Percentiles rank a stretch among this genome's conserved stretches.
These are phyloP conservation scores for Dromococcyx pavoninus DNA, from an alignment of 2,797 vertebrate species.

Conservation along the genomic window DNA sequence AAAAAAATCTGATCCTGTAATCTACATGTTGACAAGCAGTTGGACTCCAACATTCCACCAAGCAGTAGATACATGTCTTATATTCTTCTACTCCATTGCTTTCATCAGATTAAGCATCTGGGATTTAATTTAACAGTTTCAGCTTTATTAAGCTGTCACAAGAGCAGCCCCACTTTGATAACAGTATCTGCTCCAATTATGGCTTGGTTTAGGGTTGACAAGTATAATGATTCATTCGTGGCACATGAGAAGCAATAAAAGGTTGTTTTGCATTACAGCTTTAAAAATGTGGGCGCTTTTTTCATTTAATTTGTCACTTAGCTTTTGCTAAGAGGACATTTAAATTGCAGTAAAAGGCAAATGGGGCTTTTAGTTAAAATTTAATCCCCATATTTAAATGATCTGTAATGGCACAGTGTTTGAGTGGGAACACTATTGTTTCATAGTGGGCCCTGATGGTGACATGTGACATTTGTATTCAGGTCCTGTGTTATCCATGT, in stretches of 20 bases:
- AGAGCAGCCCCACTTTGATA: conserved; percentile 76
- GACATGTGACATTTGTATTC: conserved; percentile 82
- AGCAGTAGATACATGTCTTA: conserved; percentile 66
- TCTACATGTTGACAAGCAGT: conserved; percentile 67
- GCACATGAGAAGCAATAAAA: conserved; percentile 78
- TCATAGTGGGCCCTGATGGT: conserved; percentile 74
- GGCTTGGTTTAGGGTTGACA: conserved; percentile 83
- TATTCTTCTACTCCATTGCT: conserved; percentile 70
- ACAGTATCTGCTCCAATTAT: conserved; percentile 85
- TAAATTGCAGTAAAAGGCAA: conserved; percentile 79
- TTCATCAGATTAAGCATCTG: conserved; percentile 81
- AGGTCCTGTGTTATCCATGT: conserved; percentile 77
- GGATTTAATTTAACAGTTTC: conserved; percentile 85
- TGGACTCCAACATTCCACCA: conserved; percentile 64
- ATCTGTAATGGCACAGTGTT: conserved; percentile 73
- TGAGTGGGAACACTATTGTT: conserved; percentile 73
- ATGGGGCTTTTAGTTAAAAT: conserved; percentile 80
- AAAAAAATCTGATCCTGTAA: conserved; percentile 44
- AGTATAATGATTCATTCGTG: conserved; percentile 82
- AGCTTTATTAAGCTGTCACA: conserved; percentile 85
- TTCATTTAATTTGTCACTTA: conserved; percentile 82
- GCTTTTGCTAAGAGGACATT: conserved; percentile 79
- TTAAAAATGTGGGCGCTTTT: conserved; percentile 77
- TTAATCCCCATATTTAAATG: conserved; percentile 80
- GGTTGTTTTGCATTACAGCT: conserved; percentile 78